Evolutionary conservation across 2,888 invertebrate species (phyloP).

Genomic region (Teleiodes luculella): DNA sequence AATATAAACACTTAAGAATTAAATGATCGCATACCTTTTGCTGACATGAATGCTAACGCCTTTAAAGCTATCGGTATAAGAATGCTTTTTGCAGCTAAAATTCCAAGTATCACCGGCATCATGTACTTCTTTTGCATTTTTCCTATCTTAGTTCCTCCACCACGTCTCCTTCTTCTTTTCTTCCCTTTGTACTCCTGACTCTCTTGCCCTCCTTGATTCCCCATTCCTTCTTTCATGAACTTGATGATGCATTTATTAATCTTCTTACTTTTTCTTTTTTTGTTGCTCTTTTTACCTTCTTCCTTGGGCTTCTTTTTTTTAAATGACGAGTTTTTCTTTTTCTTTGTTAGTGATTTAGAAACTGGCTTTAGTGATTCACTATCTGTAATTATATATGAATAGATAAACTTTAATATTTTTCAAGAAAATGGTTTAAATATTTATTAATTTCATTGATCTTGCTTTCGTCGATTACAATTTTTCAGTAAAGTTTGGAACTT

Average conservation of each 20-base stretch:
- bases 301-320: slow-evolving; percentile 17
- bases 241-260: slow-evolving; percentile 61
- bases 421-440: too few relatives aligned
- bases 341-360: background rate
- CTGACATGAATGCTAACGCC: slow-evolving; percentile 82
- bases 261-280: slow-evolving; percentile 34
- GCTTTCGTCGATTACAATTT: too few relatives aligned
- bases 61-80: slow-evolving; percentile 84
- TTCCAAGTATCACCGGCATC: slow-evolving; percentile 80
- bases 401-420: too few relatives aligned
- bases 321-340: slow-evolving; percentile 10
- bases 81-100: slow-evolving; percentile 82
- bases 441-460: too few relatives aligned
- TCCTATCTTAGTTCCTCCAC: slow-evolving; percentile 23
- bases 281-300: slow-evolving; percentile 25
- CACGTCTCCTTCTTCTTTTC: slow-evolving; percentile 32
- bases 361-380: too few relatives aligned
- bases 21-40: slow-evolving; percentile 58
- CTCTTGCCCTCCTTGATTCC: too few relatives aligned
- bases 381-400: background rate
- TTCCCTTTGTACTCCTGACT: slow-evolving; percentile 19
- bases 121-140: slow-evolving; percentile 75
- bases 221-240: slow-evolving; percentile 49
- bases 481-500: too few relatives aligned
- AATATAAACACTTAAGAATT: background rate